Evolutionary conservation across 92 coral and sea anemone species (phyloP).

Genomic region (Epizoanthus rinbou): DNA sequence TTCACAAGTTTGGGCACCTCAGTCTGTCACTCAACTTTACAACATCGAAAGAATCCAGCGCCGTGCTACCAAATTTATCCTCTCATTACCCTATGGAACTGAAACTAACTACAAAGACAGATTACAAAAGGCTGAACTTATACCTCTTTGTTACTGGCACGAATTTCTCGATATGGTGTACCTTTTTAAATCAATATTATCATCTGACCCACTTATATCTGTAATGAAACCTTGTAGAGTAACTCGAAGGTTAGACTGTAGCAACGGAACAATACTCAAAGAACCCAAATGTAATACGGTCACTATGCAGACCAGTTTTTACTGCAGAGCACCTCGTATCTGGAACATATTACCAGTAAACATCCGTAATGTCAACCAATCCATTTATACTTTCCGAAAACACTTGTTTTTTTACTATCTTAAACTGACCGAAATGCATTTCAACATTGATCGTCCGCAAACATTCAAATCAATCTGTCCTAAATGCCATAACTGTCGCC

Average conservation of each 20-base stretch:
- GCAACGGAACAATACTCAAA: conserved; percentile 13
- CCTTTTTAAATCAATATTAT: conserved; percentile 7
- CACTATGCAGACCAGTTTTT: conserved; percentile 43
- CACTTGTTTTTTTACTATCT: conserved; percentile 5
- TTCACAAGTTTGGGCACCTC: conserved; percentile 50
- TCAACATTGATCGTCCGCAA: conserved; percentile 21
- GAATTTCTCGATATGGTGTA: conserved; percentile 56
- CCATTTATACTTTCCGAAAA: conserved; percentile 32
- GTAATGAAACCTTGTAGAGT: conserved; percentile 45
- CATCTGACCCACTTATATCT: no score
- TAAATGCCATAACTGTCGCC: conserved; percentile 9
- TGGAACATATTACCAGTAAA: conserved; percentile 52
- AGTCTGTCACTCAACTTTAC: conserved; percentile 44
- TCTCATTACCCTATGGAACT: conserved; percentile 45
- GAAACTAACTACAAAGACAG: conserved; percentile 46
- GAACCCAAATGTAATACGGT: conserved; percentile 43
- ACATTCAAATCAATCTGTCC: conserved; percentile 25
- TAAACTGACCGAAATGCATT: conserved; percentile 13
- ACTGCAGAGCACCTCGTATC: conserved; percentile 51
- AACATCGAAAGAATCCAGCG: conserved; percentile 50
- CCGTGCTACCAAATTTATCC: conserved; percentile 58
- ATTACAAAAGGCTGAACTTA: conserved; percentile 26
- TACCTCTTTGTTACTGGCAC: conserved; percentile 57
- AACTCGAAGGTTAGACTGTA: conserved; percentile 37
- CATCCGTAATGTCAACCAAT: conserved; percentile 39